Evolutionary conservation across 2,888 invertebrate genomes (phyloP).

Genomic region (Neelides folsomi): DNA sequence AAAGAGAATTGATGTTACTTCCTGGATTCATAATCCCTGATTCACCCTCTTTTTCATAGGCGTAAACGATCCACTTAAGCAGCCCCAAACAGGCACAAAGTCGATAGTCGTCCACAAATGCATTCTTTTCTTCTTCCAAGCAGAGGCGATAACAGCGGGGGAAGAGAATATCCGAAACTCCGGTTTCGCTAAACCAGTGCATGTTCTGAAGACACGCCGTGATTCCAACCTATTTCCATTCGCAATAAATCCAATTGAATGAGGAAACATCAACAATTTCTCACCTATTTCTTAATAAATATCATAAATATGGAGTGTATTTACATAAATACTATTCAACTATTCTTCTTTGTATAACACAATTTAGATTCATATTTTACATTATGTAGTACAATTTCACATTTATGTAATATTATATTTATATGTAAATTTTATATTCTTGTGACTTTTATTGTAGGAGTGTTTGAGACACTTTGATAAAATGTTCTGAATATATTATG

Average conservation of each 20-base stretch:
- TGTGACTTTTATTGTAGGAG: no score
- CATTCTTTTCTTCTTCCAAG: conserved; percentile 63
- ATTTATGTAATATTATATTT: no score
- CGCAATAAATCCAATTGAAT: neutral
- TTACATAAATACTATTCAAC: no score
- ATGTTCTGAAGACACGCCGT: conserved; percentile 63
- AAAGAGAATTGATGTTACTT: conserved; percentile 33
- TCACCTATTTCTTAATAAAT: no score
- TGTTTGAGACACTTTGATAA: no score
- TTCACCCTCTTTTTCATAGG: conserved; percentile 43
- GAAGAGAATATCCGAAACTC: conserved; percentile 63
- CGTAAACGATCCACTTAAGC: conserved; percentile 59
- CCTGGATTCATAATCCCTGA: conserved; percentile 38
- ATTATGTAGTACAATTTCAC: no score
- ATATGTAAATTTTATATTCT: no score
- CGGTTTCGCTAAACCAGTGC: conserved; percentile 72
- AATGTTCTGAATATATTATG: no score
- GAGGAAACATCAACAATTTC: no score
- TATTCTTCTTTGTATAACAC: no score
- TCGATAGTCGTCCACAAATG: conserved; percentile 76
- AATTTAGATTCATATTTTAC: no score
- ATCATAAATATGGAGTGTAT: no score
- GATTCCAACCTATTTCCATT: conserved; percentile 47
- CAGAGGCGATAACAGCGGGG: conserved; percentile 76
- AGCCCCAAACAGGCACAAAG: conserved; percentile 74